Evolutionary conservation across 2,113 vertebrate genomes (phyloP).

Genomic region (Oceanodroma tethys): DNA sequence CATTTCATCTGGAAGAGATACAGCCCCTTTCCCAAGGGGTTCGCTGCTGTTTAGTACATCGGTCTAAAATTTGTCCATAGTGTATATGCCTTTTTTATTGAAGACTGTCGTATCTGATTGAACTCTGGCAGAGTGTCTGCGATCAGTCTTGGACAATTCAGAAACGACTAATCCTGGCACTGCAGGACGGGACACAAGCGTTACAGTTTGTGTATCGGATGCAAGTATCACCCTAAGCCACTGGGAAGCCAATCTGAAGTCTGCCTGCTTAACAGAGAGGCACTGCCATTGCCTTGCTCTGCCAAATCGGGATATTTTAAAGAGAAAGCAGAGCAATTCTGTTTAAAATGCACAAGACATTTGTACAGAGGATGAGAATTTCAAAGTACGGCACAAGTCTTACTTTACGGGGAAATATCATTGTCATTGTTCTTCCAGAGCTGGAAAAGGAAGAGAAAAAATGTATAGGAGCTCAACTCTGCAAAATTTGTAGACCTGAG

Average conservation of each 20-base stretch:
- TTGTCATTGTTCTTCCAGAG: constrained; percentile 1
- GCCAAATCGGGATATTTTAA: neutral
- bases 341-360: neutral
- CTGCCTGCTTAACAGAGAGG: neutral
- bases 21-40: neutral
- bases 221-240: neutral
- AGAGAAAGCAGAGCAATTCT: neutral
- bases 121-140: fast-evolving
- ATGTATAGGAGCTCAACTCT: neutral
- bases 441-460: neutral
- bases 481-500: neutral
- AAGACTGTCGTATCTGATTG: neutral
- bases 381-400: neutral
- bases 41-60: neutral
- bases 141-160: neutral
- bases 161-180: neutral
- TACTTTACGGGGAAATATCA: neutral
- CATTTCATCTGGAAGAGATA: neutral
- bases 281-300: neutral
- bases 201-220: neutral
- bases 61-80: neutral
- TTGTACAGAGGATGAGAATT: neutral
- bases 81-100: neutral
- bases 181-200: fast-evolving
- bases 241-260: neutral